phyloP scores from a whole-genome alignment of 2,797 vertebrate genomes.

The Rallus crepitans region DNA sequence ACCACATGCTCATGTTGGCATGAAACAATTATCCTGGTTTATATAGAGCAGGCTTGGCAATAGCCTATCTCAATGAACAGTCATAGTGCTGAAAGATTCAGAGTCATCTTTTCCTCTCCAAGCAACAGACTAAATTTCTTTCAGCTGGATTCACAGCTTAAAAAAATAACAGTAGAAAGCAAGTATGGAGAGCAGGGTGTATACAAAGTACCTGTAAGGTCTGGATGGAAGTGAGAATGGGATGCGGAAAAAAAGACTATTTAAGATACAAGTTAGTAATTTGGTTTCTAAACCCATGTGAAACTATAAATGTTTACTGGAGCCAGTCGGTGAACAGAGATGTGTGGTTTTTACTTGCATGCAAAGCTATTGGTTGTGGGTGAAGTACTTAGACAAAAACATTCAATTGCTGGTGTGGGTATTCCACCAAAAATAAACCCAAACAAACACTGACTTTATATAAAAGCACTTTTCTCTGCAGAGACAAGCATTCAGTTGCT shows the following conservation, averaged over 20 bases:
- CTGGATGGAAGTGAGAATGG: background rate
- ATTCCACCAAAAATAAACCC: constrained; percentile 60
- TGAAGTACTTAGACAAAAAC: constrained; percentile 42
- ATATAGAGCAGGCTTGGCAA: constrained; percentile 32
- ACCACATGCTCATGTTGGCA: background rate
- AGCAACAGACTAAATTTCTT: constrained; percentile 12
- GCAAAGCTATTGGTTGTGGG: constrained; percentile 39
- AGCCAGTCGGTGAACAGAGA: constrained; percentile 27
- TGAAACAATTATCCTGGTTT: constrained; percentile 34
- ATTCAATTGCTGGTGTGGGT: background rate
- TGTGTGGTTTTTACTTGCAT: constrained; percentile 44
- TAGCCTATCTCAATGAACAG: constrained; percentile 8
- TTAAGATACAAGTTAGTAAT: constrained; percentile 27
- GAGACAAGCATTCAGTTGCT: background rate
- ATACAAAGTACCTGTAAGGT: background rate
- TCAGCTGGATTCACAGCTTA: background rate
- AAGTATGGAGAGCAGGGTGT: background rate
- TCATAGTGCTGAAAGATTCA: constrained; percentile 12
- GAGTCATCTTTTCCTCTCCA: background rate
- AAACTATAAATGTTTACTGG: constrained; percentile 56
- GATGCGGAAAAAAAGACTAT: background rate
- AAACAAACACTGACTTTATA: constrained; percentile 31
- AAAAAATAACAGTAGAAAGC: background rate
- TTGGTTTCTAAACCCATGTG: constrained; percentile 48
- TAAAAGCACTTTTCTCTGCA: background rate